Evolutionary conservation across 2,113 vertebrate species (phyloP).

Genomic region (Tachysurus vachellii): DNA sequence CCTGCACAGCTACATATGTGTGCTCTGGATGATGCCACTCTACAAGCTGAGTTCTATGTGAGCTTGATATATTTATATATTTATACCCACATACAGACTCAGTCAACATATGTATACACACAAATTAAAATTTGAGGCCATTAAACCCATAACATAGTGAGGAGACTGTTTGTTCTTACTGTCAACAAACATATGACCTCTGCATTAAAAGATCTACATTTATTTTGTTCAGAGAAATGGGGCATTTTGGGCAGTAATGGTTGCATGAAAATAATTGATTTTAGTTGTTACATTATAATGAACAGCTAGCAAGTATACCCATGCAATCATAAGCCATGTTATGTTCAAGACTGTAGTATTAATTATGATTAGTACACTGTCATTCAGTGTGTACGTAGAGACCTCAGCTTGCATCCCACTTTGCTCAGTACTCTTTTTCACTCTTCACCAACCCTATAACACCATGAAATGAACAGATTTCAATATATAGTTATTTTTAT

Average conservation of each 20-base stretch:
- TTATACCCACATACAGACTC: background rate
- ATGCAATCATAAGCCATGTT: too few relatives aligned
- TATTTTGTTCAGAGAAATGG: background rate
- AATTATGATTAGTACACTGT: too few relatives aligned
- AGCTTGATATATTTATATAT: background rate
- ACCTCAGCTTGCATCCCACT: background rate
- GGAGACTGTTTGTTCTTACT: background rate
- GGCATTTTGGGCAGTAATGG: too few relatives aligned
- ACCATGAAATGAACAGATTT: too few relatives aligned
- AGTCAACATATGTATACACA: background rate
- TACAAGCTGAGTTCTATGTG: constrained; percentile 91
- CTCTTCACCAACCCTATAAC: too few relatives aligned
- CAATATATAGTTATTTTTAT: too few relatives aligned
- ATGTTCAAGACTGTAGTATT: too few relatives aligned
- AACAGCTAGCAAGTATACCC: too few relatives aligned
- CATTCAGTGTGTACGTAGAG: background rate
- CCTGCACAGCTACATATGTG: constrained; percentile 85
- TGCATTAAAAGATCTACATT: background rate
- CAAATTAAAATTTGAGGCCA: background rate
- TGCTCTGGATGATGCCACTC: constrained; percentile 89
- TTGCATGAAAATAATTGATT: too few relatives aligned
- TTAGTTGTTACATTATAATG: too few relatives aligned
- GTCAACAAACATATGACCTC: background rate
- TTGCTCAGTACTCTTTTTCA: background rate
- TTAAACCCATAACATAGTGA: background rate